phyloP scores from a whole-genome alignment of 2,888 invertebrate genomes.

The Punctoribates punctum region DNA sequence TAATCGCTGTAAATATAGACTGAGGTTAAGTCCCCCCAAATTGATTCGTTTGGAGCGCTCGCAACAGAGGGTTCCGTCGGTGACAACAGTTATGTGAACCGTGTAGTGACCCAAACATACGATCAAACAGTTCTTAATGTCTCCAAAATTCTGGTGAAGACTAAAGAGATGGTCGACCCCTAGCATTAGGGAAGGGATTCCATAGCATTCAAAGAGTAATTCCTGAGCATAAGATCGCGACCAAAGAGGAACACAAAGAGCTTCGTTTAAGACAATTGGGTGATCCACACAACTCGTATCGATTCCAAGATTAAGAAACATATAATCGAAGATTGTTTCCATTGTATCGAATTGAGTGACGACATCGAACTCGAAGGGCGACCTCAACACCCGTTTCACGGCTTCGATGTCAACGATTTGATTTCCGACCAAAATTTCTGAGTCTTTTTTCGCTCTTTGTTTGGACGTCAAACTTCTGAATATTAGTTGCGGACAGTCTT shows the following conservation, averaged over 20 bases:
- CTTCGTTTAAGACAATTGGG: constrained; percentile 16
- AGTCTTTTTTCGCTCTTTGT: constrained; percentile 25
- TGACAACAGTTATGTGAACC: background rate
- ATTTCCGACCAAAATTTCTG: constrained; percentile 5
- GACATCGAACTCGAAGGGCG: constrained; percentile 24
- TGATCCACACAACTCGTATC: constrained; percentile 14
- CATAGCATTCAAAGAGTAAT: constrained; percentile 33
- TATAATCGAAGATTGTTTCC: constrained; percentile 20
- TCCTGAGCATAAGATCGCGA: background rate
- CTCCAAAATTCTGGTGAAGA: background rate
- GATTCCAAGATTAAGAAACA: background rate
- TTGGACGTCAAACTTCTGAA: constrained; percentile 10
- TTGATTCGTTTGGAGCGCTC: background rate
- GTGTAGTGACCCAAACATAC: constrained; percentile 26
- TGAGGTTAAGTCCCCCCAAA: constrained; percentile 21
- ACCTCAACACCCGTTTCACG: background rate
- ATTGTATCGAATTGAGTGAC: constrained; percentile 16
- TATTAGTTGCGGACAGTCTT: background rate
- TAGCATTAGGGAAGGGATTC: constrained; percentile 5
- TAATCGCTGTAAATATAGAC: constrained; percentile 25
- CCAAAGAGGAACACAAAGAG: constrained; percentile 13
- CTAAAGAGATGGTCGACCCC: constrained; percentile 26
- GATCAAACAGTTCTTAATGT: constrained; percentile 21
- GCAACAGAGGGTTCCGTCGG: background rate
- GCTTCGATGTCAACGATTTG: constrained; percentile 10